Evolutionary conservation across 1,140 invertebrate genomes (phyloP), one percentile per base, ranked within the genome.

Genomic region (Drosophila willistoni): DNA sequence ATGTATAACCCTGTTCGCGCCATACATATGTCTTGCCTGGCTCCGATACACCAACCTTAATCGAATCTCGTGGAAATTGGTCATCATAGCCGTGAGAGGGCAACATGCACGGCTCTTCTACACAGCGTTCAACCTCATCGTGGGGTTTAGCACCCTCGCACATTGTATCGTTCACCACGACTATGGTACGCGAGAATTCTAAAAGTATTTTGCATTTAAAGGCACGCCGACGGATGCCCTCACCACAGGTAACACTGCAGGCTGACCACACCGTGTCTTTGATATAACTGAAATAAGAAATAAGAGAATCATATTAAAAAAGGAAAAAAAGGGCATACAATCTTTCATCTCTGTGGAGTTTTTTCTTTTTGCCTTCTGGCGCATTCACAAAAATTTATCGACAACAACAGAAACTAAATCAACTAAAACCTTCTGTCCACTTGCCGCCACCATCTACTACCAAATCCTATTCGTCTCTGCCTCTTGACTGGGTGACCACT

Each of bases 141-240:
- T 94, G 80, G 0, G 98, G 97, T 83, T 97, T 98, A 0, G 94
- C 94, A 0, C 97, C 97, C 60, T 95, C 94, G 89, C 98, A 99
- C 77, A 98, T 95, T n/a, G 94, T 94, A 78, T 98, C 97, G 0
- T 97, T 97, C 10, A 98, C 92, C 74, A 95, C 96, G 0, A 96
- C 97, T 42, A 97, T 95, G 0, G 96, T 98, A 66, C 95, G 93
- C 51, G 96, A 97, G 90, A 98, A 98, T 92, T 98, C 97, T 51
- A 99, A 93, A 92, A 97, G 98, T 77, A 99, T 98, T 93, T 98
- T 98, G 93, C 98, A 99, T 67, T 96, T 94, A 1, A 98, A 97
- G 78, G 95, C 94, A 6, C 97, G 94, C 66, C 95, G 95, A 10
- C 96, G 94, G 39, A 96, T 94, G 0, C 98, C 98, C 90, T 97